A percentile compares a stretch with the other conserved stretches of the same genome.
phyloP scores from a whole-genome alignment of 2,888 invertebrate species.

The Melanostoma scalare region DNA sequence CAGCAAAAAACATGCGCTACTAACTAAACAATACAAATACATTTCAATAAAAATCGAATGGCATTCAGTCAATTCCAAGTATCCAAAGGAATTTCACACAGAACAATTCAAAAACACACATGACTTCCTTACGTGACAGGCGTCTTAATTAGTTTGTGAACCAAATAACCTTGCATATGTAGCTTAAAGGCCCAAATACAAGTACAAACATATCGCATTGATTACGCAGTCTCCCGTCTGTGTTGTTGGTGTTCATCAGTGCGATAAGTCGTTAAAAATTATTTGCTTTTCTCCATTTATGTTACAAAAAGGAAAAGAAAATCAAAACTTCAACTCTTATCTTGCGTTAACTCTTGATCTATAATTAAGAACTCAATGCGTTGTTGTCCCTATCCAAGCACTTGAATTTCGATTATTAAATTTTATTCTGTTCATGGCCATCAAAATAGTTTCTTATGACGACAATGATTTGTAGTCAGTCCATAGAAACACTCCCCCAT shows the following conservation, averaged over 20 bases:
- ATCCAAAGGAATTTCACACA: not conserved
- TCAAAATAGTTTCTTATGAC: not conserved
- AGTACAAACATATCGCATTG: conserved; percentile 30
- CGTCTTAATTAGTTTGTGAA: conserved; percentile 29
- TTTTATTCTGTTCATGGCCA: conserved; percentile 18
- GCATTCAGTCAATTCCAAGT: conserved; percentile 8
- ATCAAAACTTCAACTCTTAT: conserved; percentile 18
- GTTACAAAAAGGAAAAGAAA: no score
- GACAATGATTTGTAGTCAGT: conserved; percentile 11
- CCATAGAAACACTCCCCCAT: conserved; percentile 14
- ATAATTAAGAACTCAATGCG: conserved; percentile 12
- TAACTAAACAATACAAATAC: conserved; percentile 19
- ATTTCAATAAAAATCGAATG: conserved; percentile 29
- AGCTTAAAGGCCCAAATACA: conserved; percentile 25
- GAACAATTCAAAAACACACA: conserved; percentile 8
- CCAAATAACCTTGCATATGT: conserved; percentile 25
- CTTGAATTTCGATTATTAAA: conserved; percentile 15
- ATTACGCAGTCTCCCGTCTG: conserved; percentile 29
- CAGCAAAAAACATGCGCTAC: not conserved
- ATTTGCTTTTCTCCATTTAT: conserved; percentile 17
- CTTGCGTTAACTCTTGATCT: conserved; percentile 21
- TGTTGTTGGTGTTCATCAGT: conserved; percentile 24
- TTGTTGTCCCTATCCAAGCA: conserved; percentile 18
- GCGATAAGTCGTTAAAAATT: conserved; percentile 1
- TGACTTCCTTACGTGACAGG: conserved; percentile 36